phyloP scores from a whole-genome alignment of 2,113 vertebrate genomes.

The Notiomystis cincta region DNA sequence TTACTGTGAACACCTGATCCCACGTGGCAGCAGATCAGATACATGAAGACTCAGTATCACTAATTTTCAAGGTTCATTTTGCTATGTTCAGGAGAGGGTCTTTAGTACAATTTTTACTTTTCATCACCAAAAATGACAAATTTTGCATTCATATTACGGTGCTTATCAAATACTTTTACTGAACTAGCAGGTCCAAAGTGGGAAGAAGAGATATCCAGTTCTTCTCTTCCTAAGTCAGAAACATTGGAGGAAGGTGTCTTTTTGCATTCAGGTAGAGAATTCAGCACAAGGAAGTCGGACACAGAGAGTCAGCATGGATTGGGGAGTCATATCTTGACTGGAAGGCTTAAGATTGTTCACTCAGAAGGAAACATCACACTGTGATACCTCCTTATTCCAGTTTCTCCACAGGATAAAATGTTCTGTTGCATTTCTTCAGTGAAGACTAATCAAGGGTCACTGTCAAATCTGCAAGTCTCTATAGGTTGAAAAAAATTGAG shows the following conservation, averaged over 20 bases:
- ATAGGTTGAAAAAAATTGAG: not conserved
- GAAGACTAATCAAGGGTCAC: not conserved
- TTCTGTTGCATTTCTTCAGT: not conserved
- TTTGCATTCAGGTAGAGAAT: not conserved
- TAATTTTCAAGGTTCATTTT: not conserved
- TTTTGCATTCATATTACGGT: not conserved
- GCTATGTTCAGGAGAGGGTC: not conserved
- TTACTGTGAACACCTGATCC: not conserved
- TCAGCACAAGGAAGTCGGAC: not conserved
- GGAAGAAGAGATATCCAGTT: not conserved
- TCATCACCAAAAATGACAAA: not conserved
- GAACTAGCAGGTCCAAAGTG: not conserved
- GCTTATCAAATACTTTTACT: not conserved
- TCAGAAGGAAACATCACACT: not conserved
- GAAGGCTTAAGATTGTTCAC: not conserved
- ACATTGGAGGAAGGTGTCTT: not conserved
- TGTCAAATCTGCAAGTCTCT: not conserved
- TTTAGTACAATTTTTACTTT: not conserved
- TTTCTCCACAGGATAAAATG: not conserved
- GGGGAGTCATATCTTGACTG: not conserved
- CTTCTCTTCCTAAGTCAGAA: not conserved
- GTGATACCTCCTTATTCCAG: accelerated
- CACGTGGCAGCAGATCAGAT: not conserved
- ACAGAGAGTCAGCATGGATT: not conserved
- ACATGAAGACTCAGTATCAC: not conserved